These are phyloP conservation scores for Psittacula derbiana DNA, from an alignment of 2,797 vertebrate genomes.

Conservation along the genomic window DNA sequence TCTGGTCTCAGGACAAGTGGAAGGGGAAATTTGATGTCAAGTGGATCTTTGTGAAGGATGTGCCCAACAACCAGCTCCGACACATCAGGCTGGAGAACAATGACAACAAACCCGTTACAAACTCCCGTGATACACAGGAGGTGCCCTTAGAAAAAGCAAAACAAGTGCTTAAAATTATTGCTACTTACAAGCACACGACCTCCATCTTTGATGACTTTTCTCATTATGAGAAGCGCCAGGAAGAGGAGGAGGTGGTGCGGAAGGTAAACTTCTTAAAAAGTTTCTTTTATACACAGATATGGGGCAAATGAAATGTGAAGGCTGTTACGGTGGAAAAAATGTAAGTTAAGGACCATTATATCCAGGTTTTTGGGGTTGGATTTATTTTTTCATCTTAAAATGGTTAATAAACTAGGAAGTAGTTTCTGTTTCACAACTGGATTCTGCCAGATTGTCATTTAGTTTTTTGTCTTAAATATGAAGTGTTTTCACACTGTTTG, in stretches of 20 bases:
- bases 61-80: conserved; percentile 94
- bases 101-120: conserved; percentile 97
- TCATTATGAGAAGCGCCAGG: conserved; percentile 96
- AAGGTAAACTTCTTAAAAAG: conserved; percentile 82
- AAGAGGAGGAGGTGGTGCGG: conserved; percentile 93
- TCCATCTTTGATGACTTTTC: conserved; percentile 99
- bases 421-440: neutral
- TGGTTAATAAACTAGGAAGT: neutral
- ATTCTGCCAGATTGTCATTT: neutral
- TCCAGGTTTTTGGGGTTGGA: neutral
- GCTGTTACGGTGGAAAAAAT: conserved; percentile 58
- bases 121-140: conserved; percentile 96
- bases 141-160: conserved; percentile 96
- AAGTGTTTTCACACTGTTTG: neutral
- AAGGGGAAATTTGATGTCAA: conserved; percentile 96
- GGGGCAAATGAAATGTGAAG: conserved; percentile 58
- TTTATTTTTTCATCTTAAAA: conserved; percentile 13
- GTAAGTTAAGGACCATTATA: conserved; percentile 10
- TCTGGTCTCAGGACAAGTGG: conserved; percentile 99
- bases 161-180: conserved; percentile 95
- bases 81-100: conserved; percentile 98
- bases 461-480: neutral
- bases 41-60: conserved; percentile 97
- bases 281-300: conserved; percentile 64
- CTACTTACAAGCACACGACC: conserved; percentile 94